Evolutionary conservation across 1,140 invertebrate genomes (phyloP).

Genomic region (Bactericera cockerelli): DNA sequence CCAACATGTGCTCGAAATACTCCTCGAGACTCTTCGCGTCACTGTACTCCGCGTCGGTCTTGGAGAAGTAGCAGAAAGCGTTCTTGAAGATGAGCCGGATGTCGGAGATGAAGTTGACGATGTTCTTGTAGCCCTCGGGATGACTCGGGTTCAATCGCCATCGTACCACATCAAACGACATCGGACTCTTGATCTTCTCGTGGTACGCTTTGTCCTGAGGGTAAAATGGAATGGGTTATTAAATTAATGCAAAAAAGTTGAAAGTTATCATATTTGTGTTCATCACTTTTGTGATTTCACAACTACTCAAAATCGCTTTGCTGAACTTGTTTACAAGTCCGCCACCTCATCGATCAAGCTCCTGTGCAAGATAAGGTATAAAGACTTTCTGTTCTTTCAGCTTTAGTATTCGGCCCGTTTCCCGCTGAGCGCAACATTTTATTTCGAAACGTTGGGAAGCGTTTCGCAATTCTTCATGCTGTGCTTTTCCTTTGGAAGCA

Average conservation of each 20-base stretch:
- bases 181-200: conserved; percentile 56
- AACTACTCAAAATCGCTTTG: too few species aligned
- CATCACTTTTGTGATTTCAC: too few species aligned
- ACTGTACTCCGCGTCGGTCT: conserved; percentile 56
- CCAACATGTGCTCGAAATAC: conserved; percentile 66
- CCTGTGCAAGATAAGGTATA: neutral
- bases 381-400: too few species aligned
- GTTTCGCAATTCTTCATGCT: too few species aligned
- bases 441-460: too few species aligned
- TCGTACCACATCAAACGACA: conserved; percentile 68
- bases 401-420: too few species aligned
- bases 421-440: too few species aligned
- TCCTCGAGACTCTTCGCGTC: conserved; percentile 70
- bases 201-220: conserved; percentile 61
- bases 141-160: conserved; percentile 54
- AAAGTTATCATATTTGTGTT: too few species aligned
- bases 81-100: conserved; percentile 75
- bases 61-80: conserved; percentile 71
- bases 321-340: too few species aligned
- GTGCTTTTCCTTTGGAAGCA: too few species aligned
- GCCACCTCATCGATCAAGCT: too few species aligned
- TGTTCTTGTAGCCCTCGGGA: conserved; percentile 52
- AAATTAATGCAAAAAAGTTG: neutral
- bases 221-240: neutral
- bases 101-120: conserved; percentile 63